phyloP scores from a whole-genome alignment of 1,140 invertebrate genomes.

The Ostrea denselamellosa region DNA sequence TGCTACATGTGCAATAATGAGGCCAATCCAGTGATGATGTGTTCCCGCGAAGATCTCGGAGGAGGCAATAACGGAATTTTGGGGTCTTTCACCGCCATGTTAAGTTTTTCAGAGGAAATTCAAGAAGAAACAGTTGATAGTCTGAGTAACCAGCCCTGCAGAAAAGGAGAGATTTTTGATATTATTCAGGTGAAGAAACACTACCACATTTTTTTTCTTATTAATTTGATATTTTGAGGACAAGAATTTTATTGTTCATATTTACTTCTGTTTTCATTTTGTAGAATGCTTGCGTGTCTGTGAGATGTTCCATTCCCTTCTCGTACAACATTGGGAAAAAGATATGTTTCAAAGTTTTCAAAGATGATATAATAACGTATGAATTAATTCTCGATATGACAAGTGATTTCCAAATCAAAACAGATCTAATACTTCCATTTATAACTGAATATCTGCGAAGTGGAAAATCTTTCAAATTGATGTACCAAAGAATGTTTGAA shows the following conservation, averaged over 20 bases:
- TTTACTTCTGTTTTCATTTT: background rate
- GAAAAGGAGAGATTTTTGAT: background rate
- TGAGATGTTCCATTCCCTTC: conserved; percentile 10
- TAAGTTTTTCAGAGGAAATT: background rate
- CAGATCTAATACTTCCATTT: background rate
- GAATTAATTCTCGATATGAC: background rate
- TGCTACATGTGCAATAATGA: conserved; percentile 31
- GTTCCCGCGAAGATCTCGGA: background rate
- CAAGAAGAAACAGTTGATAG: background rate
- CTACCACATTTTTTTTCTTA: no score
- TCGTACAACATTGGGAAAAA: background rate
- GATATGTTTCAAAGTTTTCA: background rate
- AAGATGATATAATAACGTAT: background rate
- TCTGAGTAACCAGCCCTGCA: background rate
- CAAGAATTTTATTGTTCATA: background rate
- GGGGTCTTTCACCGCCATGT: conserved; percentile 15
- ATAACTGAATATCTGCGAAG: background rate
- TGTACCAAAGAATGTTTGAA: background rate
- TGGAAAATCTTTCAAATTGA: background rate
- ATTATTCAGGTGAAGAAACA: background rate
- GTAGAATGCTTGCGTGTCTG: background rate
- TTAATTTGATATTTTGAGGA: no score
- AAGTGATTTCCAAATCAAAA: background rate
- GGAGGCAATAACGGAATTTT: background rate
- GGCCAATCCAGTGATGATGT: background rate